Conservation (phyloP, 2,797 vertebrate species). For the Hyperoplus lanceolatus region DNA sequence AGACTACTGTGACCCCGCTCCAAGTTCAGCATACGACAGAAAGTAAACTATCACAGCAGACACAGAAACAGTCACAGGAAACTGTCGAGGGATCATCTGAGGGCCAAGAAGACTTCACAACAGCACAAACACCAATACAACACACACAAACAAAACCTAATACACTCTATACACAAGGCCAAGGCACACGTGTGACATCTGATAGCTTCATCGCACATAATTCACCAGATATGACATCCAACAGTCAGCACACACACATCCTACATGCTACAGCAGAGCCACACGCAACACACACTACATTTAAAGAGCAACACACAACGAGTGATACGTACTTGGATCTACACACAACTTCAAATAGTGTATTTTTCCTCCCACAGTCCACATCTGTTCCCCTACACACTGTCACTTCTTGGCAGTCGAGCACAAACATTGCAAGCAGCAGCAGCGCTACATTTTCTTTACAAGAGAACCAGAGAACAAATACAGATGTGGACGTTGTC, state of each 20-base stretch:
- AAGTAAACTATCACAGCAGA: conserved; percentile 25
- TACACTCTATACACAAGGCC: not conserved
- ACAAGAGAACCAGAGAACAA: conserved; percentile 57
- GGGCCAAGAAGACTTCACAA: conserved; percentile 27
- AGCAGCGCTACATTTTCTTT: conserved; percentile 52
- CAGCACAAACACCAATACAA: not conserved
- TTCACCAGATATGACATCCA: not conserved
- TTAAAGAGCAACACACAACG: conserved; percentile 40
- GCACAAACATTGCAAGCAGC: conserved; percentile 52
- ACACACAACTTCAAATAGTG: conserved; percentile 58
- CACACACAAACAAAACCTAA: not conserved
- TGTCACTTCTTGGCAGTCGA: conserved; percentile 60
- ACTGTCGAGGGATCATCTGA: conserved; percentile 77
- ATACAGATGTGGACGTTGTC: conserved; percentile 51
- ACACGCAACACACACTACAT: not conserved
- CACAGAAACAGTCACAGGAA: conserved; percentile 25
- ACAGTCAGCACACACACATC: not conserved
- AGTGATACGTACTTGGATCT: conserved; percentile 42
- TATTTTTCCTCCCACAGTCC: conserved; percentile 60
- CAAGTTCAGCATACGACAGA: conserved; percentile 43
- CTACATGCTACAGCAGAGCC: conserved; percentile 19
- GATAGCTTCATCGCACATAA: not conserved
- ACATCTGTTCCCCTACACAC: conserved; percentile 72
- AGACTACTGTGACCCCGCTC: conserved; percentile 67
- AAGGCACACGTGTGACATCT: not conserved